phyloP scores from a whole-genome alignment of 2,113 vertebrate species.

The Talpa occidentalis region DNA sequence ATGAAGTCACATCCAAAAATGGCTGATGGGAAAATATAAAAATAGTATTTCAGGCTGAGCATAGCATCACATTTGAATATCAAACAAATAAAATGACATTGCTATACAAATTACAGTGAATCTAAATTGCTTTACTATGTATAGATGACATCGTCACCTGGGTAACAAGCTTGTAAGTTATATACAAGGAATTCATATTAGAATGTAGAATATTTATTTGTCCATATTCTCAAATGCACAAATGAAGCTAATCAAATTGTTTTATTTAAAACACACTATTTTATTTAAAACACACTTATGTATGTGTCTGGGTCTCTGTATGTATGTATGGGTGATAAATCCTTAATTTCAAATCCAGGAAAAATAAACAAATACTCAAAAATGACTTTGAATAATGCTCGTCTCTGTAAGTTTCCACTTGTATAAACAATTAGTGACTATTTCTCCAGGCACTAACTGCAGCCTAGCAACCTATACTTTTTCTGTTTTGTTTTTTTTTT shows the following conservation, averaged over 20 bases:
- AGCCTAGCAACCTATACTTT: neutral
- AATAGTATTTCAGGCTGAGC: slow-evolving; percentile 55
- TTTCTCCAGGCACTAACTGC: neutral
- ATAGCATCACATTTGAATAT: slow-evolving; percentile 68
- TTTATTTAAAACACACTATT: neutral
- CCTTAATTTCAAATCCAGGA: neutral
- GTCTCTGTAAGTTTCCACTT: neutral
- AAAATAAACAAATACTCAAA: neutral
- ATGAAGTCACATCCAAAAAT: slow-evolving; percentile 31
- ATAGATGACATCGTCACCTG: slow-evolving; percentile 21
- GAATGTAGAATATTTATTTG: neutral
- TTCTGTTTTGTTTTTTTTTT: neutral
- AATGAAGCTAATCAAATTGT: slow-evolving; percentile 15
- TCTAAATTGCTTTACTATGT: slow-evolving; percentile 54
- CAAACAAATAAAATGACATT: slow-evolving; percentile 60
- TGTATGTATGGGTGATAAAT: neutral
- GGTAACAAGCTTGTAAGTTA: neutral
- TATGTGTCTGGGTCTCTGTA: neutral
- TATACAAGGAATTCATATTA: neutral
- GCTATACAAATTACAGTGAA: slow-evolving; percentile 54
- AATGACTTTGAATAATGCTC: neutral
- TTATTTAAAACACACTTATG: neutral
- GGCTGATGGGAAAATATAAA: slow-evolving; percentile 61
- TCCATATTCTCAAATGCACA: neutral
- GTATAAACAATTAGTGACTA: neutral